A percentile compares a stretch with the other conserved stretches of the same genome.
Evolutionary conservation across 2,888 invertebrate genomes (phyloP).

Genomic region (Sinodicranocentrus sp.): DNA sequence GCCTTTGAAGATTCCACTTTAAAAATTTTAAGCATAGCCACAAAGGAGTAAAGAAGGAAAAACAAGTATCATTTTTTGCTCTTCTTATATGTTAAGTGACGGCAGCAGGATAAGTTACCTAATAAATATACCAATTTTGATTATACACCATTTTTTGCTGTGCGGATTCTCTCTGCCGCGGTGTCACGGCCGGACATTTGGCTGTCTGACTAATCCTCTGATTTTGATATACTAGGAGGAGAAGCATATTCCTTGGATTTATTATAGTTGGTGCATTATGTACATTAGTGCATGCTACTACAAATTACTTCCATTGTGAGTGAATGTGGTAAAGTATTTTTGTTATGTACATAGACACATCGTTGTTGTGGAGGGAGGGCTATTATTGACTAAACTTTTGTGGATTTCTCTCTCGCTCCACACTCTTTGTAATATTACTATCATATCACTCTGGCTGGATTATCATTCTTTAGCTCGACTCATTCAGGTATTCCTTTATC

Average conservation of each 20-base stretch:
- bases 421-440: not conserved
- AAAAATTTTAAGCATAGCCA: not conserved
- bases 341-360: not conserved
- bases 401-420: not conserved
- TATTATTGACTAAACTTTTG: constrained; percentile 40
- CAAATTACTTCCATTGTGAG: not conserved
- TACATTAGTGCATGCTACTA: not conserved
- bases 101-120: not conserved
- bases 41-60: too few relatives aligned
- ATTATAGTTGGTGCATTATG: constrained; percentile 14
- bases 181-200: constrained; percentile 52
- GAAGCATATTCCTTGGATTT: not conserved
- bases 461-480: not conserved
- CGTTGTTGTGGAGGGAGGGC: not conserved
- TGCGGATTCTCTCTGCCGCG: constrained; percentile 5
- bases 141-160: constrained; percentile 11
- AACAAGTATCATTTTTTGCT: too few relatives aligned
- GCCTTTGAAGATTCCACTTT: not conserved
- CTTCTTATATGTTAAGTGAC: too few relatives aligned
- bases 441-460: constrained; percentile 18
- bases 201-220: not conserved
- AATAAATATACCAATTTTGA: constrained; percentile 43
- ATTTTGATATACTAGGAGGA: not conserved
- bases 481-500: constrained; percentile 12
- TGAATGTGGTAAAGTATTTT: not conserved